Base-by-base conservation (phyloP, 1,140 invertebrate genomes). In the Carposina sasakii region DNA sequence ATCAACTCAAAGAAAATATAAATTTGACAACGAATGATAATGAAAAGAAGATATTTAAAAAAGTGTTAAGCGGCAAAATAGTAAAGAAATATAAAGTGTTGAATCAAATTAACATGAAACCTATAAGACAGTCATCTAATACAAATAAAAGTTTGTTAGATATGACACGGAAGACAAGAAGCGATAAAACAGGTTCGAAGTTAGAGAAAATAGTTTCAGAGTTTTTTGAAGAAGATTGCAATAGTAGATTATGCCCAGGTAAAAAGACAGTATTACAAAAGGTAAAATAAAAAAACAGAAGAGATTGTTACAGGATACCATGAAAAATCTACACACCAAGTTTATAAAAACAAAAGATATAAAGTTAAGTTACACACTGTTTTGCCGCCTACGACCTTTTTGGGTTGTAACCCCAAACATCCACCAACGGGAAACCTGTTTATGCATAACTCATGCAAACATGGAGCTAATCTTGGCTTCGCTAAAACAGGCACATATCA, bases 371-470 rank as follows among this genome's bases (percentile, higher is more conserved):
- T 34, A 34, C 33, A 13, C 33, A 13, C 15, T 13, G 10, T 34
- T 34, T 34, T 34, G 33, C n/a, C 10, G 2, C 10, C 33, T 34
- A 5, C 30, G 33, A 13, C 33, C 13, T 10, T 34, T 34, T 15
- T 34, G 33, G 33, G 33, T 34, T 10, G 10, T 34, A 13, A 15
- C 15, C 10, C 33, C 33, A 34, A 21, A 40, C 37, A 40, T 40
- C 15, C 16, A 40, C 16, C 16, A 20, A 40, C 20, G 37, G 15
- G 37, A 40, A 20, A 40, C 37, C 10, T 22, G 22, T 40, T 40
- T 40, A 20, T 40, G 37, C 22, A 17, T 20, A 40, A 40, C 19
- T 40, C 37, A 40, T 40, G 37, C 16, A 8, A 40, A 40, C 37
- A 40, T 24, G 37, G 19, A 40, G 10, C 19, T 40, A 22, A 17